Percentiles rank a stretch among this genome's conserved stretches.
Conservation (phyloP, 2,113 vertebrate species). For the Dipodomys ordii region DNA sequence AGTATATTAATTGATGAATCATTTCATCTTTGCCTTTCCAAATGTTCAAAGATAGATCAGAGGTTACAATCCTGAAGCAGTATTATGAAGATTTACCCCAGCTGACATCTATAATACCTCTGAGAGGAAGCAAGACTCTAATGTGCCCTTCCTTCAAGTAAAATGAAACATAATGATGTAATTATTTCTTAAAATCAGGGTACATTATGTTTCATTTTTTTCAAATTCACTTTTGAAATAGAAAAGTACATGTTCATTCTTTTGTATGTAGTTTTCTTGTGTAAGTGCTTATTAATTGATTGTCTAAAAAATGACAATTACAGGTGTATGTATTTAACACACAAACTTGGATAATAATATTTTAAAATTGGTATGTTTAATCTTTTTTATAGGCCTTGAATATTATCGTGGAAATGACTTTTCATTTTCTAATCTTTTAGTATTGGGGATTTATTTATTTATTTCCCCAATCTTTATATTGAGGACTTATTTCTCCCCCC, state of each 20-base stretch:
- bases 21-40: background rate
- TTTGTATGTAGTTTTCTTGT: background rate
- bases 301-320: background rate
- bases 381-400: background rate
- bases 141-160: too few species aligned
- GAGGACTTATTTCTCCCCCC: too few species aligned
- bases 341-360: background rate
- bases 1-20: background rate
- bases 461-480: background rate
- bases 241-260: background rate
- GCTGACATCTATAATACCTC: background rate
- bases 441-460: background rate
- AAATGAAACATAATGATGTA: too few species aligned
- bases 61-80: background rate
- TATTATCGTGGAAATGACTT: background rate
- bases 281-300: background rate
- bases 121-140: too few species aligned
- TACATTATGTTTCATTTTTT: background rate
- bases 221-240: background rate
- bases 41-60: background rate
- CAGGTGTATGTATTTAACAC: background rate
- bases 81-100: background rate
- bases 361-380: background rate
- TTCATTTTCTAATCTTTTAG: background rate
- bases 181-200: too few species aligned